Conservation (phyloP, 1,140 invertebrate species). For the Metaphire vulgaris region DNA sequence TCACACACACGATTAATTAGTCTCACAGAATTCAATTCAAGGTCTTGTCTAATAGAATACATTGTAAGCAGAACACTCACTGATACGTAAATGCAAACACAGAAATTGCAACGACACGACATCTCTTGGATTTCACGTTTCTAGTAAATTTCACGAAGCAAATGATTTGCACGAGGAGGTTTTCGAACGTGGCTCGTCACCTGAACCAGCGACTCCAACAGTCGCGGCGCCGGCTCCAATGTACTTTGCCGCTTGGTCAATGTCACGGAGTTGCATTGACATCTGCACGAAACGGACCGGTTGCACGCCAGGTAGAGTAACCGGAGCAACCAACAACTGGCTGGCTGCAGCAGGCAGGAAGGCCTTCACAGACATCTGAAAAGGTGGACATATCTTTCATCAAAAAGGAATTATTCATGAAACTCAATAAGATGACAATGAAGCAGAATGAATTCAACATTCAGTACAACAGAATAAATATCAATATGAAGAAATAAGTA, state of each 20-base stretch:
- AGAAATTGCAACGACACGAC: background rate
- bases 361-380: background rate
- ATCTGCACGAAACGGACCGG: slow-evolving; percentile 66
- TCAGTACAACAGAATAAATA: too few species aligned
- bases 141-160: background rate
- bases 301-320: background rate
- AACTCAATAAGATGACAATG: too few species aligned
- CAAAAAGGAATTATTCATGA: too few species aligned
- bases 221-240: slow-evolving; percentile 99
- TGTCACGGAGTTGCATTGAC: slow-evolving; percentile 80
- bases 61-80: background rate
- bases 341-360: background rate
- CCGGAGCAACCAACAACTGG: background rate
- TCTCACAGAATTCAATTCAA: background rate
- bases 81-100: background rate
- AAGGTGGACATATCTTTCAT: too few species aligned
- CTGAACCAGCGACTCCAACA: slow-evolving; percentile 98
- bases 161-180: background rate
- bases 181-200: slow-evolving; percentile 53
- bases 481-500: too few species aligned
- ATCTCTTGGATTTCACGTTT: background rate
- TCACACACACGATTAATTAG: background rate
- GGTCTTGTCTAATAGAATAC: background rate
- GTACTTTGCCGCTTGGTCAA: slow-evolving; percentile 99
- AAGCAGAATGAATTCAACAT: too few species aligned